A percentile compares a stretch with the other conserved stretches of the same genome.
Evolutionary conservation across 2,797 vertebrate species (phyloP).

Genomic region (Myotis daubentonii): DNA sequence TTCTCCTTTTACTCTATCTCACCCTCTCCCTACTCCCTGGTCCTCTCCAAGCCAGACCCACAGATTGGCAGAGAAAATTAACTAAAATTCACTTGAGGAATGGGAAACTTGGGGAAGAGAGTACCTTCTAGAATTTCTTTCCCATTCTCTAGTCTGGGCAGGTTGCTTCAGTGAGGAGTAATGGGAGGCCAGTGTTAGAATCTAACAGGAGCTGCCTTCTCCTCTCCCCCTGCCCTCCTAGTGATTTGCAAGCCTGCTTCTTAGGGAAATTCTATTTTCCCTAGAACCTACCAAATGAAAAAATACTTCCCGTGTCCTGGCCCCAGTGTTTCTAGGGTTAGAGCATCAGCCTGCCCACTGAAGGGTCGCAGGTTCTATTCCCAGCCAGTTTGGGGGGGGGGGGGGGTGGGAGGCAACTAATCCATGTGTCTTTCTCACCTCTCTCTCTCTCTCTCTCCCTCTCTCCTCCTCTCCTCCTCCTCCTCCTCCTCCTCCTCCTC

Average conservation of each 20-base stretch:
- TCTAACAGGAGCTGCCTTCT: not conserved
- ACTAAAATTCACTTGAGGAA: not conserved
- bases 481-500: too few relatives aligned
- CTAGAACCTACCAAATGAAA: slow-evolving; percentile 50
- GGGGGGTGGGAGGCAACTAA: not conserved
- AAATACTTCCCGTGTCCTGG: not conserved
- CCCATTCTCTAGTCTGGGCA: not conserved
- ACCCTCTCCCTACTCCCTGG: not conserved
- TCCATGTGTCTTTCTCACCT: not conserved
- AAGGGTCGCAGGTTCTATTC: not conserved
- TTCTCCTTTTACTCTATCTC: not conserved
- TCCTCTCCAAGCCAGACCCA: not conserved
- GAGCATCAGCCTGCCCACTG: not conserved
- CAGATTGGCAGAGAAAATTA: not conserved
- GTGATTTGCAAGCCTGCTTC: slow-evolving; percentile 20
- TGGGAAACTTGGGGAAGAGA: not conserved
- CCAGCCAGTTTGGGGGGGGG: too few relatives aligned
- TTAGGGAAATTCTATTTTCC: slow-evolving; percentile 47
- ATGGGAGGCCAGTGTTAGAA: not conserved
- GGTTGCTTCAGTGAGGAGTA: not conserved
- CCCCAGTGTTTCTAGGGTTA: not conserved
- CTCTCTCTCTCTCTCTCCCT: too few relatives aligned
- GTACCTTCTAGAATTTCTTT: not conserved
- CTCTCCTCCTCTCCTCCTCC: too few relatives aligned
- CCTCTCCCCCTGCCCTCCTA: not conserved